Conservation (phyloP, 92 coral and sea anemone genomes). For the Zoanthus gigantus region DNA sequence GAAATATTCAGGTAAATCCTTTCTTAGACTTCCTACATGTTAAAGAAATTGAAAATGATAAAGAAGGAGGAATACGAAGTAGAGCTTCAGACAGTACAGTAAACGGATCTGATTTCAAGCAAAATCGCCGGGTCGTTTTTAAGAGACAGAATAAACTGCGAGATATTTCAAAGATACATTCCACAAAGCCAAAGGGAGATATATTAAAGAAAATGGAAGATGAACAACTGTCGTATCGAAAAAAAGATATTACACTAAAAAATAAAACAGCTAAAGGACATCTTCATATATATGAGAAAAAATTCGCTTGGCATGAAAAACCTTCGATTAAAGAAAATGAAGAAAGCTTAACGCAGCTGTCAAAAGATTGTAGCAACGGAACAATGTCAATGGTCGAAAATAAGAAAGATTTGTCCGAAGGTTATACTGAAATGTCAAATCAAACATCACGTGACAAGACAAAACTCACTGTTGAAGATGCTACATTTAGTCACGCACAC, state of each 20-base stretch:
- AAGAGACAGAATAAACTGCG: slow-evolving; percentile 24
- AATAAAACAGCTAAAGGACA: slow-evolving; percentile 5
- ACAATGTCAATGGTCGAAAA: not conserved
- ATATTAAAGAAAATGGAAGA: slow-evolving; percentile 7
- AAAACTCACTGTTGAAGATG: slow-evolving; percentile 18
- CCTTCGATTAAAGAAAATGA: not conserved
- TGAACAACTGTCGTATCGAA: slow-evolving; percentile 48
- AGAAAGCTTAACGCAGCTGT: not conserved
- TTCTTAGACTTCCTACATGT: slow-evolving; percentile 72
- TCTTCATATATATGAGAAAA: not conserved
- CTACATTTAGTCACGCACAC: slow-evolving; percentile 30
- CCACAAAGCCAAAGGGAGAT: not conserved
- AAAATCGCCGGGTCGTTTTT: not conserved
- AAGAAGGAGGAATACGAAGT: slow-evolving; percentile 55
- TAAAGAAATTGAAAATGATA: slow-evolving; percentile 38
- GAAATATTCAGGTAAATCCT: slow-evolving; percentile 86
- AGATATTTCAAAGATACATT: not conserved
- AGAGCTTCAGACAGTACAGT: not conserved
- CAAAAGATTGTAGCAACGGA: not conserved
- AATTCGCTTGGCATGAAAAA: slow-evolving; percentile 65
- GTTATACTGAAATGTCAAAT: slow-evolving; percentile 1
- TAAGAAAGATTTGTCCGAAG: not conserved
- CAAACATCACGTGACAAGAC: slow-evolving; percentile 21
- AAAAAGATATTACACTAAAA: slow-evolving; percentile 12
- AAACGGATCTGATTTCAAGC: not conserved